Percentiles rank a stretch among this genome's conserved stretches.
Evolutionary conservation across 1,140 invertebrate genomes (phyloP).

Genomic region (Goniozus legneri): DNA sequence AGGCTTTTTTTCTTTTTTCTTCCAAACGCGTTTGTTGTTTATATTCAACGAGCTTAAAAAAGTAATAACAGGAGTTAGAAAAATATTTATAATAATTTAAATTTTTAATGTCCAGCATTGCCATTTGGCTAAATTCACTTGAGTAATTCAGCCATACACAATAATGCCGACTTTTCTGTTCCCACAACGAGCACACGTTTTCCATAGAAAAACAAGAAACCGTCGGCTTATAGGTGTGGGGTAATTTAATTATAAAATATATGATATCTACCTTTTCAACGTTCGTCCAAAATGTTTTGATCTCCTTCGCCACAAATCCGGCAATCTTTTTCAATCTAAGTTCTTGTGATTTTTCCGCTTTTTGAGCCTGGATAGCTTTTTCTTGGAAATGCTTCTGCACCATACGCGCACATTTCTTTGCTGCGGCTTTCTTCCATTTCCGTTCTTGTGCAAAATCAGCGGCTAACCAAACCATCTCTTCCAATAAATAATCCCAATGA

Average conservation of each 20-base stretch:
- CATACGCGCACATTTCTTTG: conserved; percentile 89
- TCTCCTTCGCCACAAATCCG: conserved; percentile 85
- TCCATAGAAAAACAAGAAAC: conserved; percentile 36
- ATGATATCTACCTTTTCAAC: conserved; percentile 77
- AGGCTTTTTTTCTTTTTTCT: conserved; percentile 90
- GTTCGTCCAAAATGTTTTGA: conserved; percentile 94
- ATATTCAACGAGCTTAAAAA: conserved; percentile 81
- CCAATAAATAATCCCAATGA: conserved; percentile 98
- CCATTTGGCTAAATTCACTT: conserved; percentile 20
- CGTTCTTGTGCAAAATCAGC: conserved; percentile 96
- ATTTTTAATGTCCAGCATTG: conserved; percentile 26
- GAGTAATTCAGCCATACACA: conserved; percentile 25
- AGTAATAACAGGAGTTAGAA: conserved; percentile 5
- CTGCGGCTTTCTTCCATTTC: conserved; percentile 95
- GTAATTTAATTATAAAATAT: conserved; percentile 23
- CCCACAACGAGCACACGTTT: conserved; percentile 55
- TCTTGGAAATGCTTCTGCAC: conserved; percentile 96
- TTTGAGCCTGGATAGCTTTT: conserved; percentile 82
- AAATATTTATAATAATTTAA: background rate
- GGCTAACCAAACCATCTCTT: conserved; percentile 98
- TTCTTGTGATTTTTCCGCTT: conserved; percentile 90
- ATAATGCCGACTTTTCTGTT: conserved; percentile 38
- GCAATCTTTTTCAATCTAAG: conserved; percentile 83
- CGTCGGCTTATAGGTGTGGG: conserved; percentile 54
- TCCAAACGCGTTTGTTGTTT: conserved; percentile 90